Percentiles rank a stretch among this genome's conserved stretches.
These are phyloP conservation scores for Pheosia tremula DNA, from an alignment of 2,888 invertebrate genomes.

Conservation along the genomic window DNA sequence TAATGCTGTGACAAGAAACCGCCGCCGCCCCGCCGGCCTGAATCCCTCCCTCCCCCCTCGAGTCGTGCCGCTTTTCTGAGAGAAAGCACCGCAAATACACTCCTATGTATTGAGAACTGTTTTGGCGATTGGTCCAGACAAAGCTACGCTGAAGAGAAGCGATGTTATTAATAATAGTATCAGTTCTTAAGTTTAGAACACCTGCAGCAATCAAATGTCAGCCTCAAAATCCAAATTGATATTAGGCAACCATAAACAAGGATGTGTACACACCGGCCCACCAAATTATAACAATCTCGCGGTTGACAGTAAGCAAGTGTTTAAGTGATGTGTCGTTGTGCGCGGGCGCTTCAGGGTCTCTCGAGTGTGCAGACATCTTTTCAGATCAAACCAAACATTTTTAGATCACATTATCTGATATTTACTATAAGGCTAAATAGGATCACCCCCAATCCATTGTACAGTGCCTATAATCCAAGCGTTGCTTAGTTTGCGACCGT, in stretches of 20 bases:
- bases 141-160: background rate
- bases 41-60: background rate
- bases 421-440: no score
- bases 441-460: no score
- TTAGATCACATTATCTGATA: no score
- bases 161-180: background rate
- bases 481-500: no score
- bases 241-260: slow-evolving; percentile 28
- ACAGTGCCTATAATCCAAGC: no score
- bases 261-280: slow-evolving; percentile 24
- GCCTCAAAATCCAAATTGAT: slow-evolving; percentile 7
- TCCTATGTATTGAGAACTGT: slow-evolving; percentile 16
- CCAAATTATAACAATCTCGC: slow-evolving; percentile 18
- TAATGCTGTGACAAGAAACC: slow-evolving; percentile 17
- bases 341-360: background rate
- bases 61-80: slow-evolving; percentile 19
- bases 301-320: slow-evolving; percentile 37
- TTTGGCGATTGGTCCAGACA: background rate
- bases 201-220: no score
- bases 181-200: no score
- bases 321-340: slow-evolving; percentile 38
- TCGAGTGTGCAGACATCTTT: no score
- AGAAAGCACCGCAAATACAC: slow-evolving; percentile 25
- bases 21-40: background rate
- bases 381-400: no score